phyloP scores from a whole-genome alignment of 2,888 invertebrate genomes.

The Amorpha juglandis region DNA sequence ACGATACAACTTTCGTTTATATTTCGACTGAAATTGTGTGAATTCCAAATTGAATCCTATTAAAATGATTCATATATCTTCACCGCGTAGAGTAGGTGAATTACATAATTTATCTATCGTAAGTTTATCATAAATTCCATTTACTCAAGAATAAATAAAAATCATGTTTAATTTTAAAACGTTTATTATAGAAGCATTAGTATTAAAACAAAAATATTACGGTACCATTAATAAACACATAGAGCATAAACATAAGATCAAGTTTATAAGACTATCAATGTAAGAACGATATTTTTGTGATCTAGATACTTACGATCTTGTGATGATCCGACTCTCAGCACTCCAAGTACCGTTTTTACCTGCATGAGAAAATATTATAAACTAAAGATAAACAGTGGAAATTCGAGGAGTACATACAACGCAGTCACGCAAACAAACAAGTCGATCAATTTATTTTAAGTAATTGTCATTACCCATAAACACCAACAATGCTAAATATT shows the following conservation, averaged over 20 bases:
- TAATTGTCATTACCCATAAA: no score
- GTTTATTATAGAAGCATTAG: not conserved
- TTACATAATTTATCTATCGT: not conserved
- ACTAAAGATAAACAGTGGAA: not conserved
- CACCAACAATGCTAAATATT: no score
- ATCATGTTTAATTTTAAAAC: not conserved
- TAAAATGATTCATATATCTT: not conserved
- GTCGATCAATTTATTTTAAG: no score
- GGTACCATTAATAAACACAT: not conserved
- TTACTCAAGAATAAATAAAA: not conserved
- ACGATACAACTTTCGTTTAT: conserved; percentile 34
- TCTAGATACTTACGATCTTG: not conserved
- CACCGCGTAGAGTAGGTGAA: not conserved
- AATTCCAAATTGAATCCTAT: not conserved
- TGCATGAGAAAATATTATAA: not conserved
- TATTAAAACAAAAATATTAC: not conserved
- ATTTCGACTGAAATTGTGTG: conserved; percentile 20
- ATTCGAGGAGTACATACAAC: no score
- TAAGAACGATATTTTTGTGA: no score
- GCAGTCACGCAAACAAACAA: no score
- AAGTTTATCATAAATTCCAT: not conserved
- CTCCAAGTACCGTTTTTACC: not conserved
- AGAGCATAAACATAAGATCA: no score
- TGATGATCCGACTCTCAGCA: not conserved
- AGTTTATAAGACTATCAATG: no score